These are phyloP conservation scores for Tenthredo livida DNA, from an alignment of 2,888 invertebrate genomes.

Conservation along the genomic window DNA sequence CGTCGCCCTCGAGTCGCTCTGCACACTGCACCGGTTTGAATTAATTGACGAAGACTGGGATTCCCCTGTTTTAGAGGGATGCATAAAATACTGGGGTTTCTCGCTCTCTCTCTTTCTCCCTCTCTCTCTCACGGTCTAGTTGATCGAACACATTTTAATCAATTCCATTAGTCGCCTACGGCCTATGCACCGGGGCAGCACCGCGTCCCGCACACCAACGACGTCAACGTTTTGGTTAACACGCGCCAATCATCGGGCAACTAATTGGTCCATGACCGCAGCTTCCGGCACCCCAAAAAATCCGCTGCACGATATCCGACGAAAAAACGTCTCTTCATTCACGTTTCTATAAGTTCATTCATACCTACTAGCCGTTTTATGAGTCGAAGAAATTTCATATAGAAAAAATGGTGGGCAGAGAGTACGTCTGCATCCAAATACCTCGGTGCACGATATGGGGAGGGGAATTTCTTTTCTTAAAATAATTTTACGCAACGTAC, in stretches of 20 bases:
- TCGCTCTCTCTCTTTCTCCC: constrained; percentile 59
- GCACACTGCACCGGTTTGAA: constrained; percentile 72
- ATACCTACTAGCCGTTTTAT: too few species aligned
- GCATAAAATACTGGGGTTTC: constrained; percentile 29
- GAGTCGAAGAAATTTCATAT: too few species aligned
- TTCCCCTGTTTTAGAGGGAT: constrained; percentile 6
- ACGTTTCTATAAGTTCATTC: too few species aligned
- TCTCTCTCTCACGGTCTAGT: constrained; percentile 69
- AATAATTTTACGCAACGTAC: neutral
- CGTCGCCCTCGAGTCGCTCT: neutral
- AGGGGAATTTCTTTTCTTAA: neutral
- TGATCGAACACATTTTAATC: constrained; percentile 78
- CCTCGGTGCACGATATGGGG: too few species aligned
- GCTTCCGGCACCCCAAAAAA: constrained; percentile 56
- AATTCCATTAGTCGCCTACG: constrained; percentile 75
- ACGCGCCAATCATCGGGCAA: constrained; percentile 76
- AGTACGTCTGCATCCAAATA: too few species aligned
- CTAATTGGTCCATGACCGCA: constrained; percentile 75
- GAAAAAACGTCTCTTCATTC: too few species aligned
- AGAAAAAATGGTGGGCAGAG: too few species aligned
- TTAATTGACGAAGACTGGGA: constrained; percentile 75
- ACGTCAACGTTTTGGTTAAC: constrained; percentile 75
- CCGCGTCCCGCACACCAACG: constrained; percentile 63
- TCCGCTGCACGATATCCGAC: neutral
- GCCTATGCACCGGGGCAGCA: constrained; percentile 40